phyloP scores from a whole-genome alignment of 2,888 invertebrate genomes.

The Tethea ocularis region DNA sequence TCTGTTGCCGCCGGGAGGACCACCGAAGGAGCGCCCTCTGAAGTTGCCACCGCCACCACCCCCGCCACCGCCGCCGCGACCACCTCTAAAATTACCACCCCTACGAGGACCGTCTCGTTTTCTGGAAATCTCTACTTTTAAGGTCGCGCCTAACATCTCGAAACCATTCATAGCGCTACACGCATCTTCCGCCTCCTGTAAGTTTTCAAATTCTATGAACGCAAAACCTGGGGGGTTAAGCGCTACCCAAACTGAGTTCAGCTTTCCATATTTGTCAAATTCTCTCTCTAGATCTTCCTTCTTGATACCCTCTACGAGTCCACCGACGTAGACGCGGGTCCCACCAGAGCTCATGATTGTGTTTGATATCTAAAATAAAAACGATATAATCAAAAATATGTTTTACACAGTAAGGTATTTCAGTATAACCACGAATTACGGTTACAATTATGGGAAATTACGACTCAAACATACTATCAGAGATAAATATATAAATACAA shows the following conservation, averaged over 20 bases:
- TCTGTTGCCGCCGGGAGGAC: slow-evolving; percentile 80
- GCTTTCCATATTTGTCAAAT: slow-evolving; percentile 95
- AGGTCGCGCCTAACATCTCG: slow-evolving; percentile 93
- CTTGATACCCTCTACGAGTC: slow-evolving; percentile 93
- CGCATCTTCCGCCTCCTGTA: slow-evolving; percentile 94
- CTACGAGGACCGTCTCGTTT: slow-evolving; percentile 89
- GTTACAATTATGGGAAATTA: slow-evolving; percentile 12
- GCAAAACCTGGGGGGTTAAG: slow-evolving; percentile 97
- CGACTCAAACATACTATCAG: slow-evolving; percentile 8
- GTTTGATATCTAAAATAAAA: slow-evolving; percentile 44
- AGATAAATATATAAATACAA: slow-evolving; percentile 71
- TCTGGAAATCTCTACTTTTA: slow-evolving; percentile 94
- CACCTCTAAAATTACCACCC: slow-evolving; percentile 84
- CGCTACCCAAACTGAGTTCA: slow-evolving; percentile 96
- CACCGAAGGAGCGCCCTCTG: slow-evolving; percentile 78
- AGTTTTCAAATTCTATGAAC: slow-evolving; percentile 95
- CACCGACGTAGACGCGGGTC: slow-evolving; percentile 95
- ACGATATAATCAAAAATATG: slow-evolving; percentile 18
- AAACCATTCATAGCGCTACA: slow-evolving; percentile 95
- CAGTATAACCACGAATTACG: background rate
- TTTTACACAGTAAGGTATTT: slow-evolving; percentile 11
- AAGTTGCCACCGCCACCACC: slow-evolving; percentile 75
- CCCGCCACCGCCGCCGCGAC: slow-evolving; percentile 75
- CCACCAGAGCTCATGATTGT: slow-evolving; percentile 79
- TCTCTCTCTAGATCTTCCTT: slow-evolving; percentile 96